Evolutionary conservation across 2,888 invertebrate genomes (phyloP).

Genomic region (Cylloceria caligata): DNA sequence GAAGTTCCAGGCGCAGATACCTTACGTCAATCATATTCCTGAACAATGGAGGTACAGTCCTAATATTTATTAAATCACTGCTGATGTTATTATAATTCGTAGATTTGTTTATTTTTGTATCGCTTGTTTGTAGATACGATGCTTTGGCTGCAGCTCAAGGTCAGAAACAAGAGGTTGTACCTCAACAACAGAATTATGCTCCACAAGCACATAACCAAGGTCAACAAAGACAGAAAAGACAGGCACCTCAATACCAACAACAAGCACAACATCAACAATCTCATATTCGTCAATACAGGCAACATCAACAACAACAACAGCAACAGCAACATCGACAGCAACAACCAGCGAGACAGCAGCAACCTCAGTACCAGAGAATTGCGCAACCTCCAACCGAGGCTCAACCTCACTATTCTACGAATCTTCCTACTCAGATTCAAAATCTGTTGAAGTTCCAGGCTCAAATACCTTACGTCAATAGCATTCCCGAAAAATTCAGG

Average conservation of each 20-base stretch:
- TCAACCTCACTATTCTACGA: slow-evolving; percentile 78
- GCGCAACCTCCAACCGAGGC: slow-evolving; percentile 75
- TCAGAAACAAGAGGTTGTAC: slow-evolving; percentile 65
- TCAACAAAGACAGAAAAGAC: slow-evolving; percentile 62
- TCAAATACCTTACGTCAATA: slow-evolving; percentile 80
- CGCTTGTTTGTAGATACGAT: slow-evolving; percentile 71
- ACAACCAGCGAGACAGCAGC: slow-evolving; percentile 66
- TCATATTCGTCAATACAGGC: slow-evolving; percentile 64
- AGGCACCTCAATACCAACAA: slow-evolving; percentile 56
- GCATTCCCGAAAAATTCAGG: slow-evolving; percentile 80
- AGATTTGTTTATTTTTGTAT: background rate
- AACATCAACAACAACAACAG: slow-evolving; percentile 72
- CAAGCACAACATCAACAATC: slow-evolving; percentile 50
- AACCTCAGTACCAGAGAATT: slow-evolving; percentile 75
- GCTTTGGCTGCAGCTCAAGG: slow-evolving; percentile 70
- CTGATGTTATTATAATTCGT: no score
- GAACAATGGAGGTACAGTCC: slow-evolving; percentile 71
- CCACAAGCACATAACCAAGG: slow-evolving; percentile 46
- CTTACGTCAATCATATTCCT: slow-evolving; percentile 73
- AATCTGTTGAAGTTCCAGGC: slow-evolving; percentile 80
- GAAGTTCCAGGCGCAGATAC: slow-evolving; percentile 71
- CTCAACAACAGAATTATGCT: slow-evolving; percentile 67
- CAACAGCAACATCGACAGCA: slow-evolving; percentile 73
- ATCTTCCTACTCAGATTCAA: slow-evolving; percentile 77
- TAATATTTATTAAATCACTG: background rate